Evolutionary conservation across 2,888 invertebrate genomes (phyloP).

Genomic region (Punctoribates punctum): DNA sequence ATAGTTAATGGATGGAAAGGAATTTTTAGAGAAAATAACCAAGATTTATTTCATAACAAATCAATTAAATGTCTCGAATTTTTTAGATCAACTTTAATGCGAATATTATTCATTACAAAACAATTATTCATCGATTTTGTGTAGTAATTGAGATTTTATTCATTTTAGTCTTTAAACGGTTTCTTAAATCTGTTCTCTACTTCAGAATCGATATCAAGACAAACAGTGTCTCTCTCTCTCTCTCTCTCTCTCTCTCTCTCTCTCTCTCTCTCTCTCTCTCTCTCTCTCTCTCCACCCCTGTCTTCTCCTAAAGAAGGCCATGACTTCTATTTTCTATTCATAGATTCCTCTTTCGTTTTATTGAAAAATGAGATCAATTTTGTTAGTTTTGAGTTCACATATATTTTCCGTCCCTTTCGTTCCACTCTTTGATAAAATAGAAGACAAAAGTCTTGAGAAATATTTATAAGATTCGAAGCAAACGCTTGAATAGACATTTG

Average conservation of each 20-base stretch:
- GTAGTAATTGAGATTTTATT: slow-evolving; percentile 4
- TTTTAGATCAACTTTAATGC: not conserved
- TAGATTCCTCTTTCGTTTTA: slow-evolving; percentile 6
- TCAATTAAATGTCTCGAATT: not conserved
- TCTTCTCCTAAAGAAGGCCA: not conserved
- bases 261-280: too few relatives aligned
- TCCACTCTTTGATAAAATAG: not conserved
- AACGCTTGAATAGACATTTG: not conserved
- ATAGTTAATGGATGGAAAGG: too few relatives aligned
- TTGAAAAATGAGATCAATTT: slow-evolving; percentile 29
- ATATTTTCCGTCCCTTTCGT: not conserved
- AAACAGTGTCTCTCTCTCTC: too few relatives aligned
- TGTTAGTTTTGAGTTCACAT: slow-evolving; percentile 15
- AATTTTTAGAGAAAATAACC: too few relatives aligned
- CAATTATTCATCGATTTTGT: slow-evolving; percentile 14
- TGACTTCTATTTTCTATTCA: slow-evolving; percentile 18
- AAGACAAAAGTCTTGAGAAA: not conserved
- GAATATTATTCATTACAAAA: not conserved
- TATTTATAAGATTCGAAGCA: not conserved
- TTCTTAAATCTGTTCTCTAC: not conserved
- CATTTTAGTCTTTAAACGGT: not conserved
- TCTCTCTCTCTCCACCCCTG: too few relatives aligned
- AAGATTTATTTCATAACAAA: not conserved
- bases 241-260: too few relatives aligned
- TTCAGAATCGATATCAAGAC: not conserved